Base-by-base conservation (phyloP, 2,888 invertebrate genomes). In the Oxystoma pomonae region DNA sequence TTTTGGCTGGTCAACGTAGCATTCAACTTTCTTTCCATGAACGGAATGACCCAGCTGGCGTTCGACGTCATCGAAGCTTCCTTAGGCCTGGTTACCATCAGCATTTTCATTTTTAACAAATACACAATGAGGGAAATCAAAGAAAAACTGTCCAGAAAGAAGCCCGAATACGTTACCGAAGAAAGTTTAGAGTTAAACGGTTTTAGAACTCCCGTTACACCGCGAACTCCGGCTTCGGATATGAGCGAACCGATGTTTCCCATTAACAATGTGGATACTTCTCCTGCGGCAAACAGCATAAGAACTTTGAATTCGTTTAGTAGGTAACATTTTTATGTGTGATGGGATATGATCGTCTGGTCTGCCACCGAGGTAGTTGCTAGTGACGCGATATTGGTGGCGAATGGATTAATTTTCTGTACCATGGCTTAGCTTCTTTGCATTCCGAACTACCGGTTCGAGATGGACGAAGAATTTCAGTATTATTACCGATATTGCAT, bases 51-150 rank as follows among this genome's bases (percentile, higher is more conserved):
- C 16, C 66, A 69, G 50, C 58, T 68, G 9, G 71, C 70, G 16
- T 65, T 72, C 20, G 72, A 72, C 57, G 66, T 72, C 21, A 68
- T 74, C 55, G 73, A 73, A 65, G 71, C 71, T 49, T 67, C 66
- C 22, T 71, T 72, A 60, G 74, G 74, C 51, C 57, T 72, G 17
- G 63, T 72, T 12, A 69, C 71, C 22, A 58, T 66, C 12, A 35
- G 59, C 16, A 57, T 55, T 16, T 74, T 72, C 58, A 71, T 73
- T 12, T 52, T 71, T 9, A 72, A 73, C 62, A 69, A 70, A 59
- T 69, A 73, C 57, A 71, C 72, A 1, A 67, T 66, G 57, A 65
- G 55, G n/a, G 67, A 71, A 65, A 67, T 72, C 58, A 60, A 62
- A 49, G 57, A 62, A 51, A 67, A 52, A 57, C 55, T 65, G n/a